These are phyloP conservation scores for Suillia variegata DNA, from an alignment of 2,888 invertebrate genomes.

Conservation along the genomic window DNA sequence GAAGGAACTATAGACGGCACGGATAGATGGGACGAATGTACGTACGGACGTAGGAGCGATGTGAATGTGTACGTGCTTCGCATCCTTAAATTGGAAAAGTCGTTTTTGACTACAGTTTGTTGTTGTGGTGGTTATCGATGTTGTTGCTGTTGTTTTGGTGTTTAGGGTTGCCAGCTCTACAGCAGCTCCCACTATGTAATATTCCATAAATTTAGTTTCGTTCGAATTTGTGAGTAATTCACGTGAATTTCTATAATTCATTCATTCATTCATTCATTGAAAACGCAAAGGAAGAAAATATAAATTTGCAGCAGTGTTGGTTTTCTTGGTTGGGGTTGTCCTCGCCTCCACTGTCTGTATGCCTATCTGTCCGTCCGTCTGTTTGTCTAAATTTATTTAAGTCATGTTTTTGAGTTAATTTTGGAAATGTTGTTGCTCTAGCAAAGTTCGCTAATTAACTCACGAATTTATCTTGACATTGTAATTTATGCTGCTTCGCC, in stretches of 20 bases:
- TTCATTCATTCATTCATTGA: constrained; percentile 22
- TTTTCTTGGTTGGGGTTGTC: neutral
- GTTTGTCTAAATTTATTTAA: neutral
- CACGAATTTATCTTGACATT: neutral
- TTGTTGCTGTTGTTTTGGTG: constrained; percentile 6
- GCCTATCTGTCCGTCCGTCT: too few species aligned
- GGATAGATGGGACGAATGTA: too few species aligned
- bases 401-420: constrained; percentile 1
- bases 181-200: neutral
- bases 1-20: too few species aligned
- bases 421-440: neutral
- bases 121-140: constrained; percentile 16
- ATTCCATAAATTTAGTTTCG: neutral
- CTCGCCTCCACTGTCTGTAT: too few species aligned
- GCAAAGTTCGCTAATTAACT: neutral
- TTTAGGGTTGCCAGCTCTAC: neutral
- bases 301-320: neutral
- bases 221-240: too few species aligned
- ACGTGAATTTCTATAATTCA: too few species aligned
- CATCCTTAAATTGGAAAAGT: neutral
- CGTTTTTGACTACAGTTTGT: constrained; percentile 6
- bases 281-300: constrained; percentile 8
- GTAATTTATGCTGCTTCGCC: neutral
- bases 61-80: neutral
- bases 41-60: neutral